phyloP scores from a whole-genome alignment of 2,797 vertebrate genomes.

The Anguilla megastoma region DNA sequence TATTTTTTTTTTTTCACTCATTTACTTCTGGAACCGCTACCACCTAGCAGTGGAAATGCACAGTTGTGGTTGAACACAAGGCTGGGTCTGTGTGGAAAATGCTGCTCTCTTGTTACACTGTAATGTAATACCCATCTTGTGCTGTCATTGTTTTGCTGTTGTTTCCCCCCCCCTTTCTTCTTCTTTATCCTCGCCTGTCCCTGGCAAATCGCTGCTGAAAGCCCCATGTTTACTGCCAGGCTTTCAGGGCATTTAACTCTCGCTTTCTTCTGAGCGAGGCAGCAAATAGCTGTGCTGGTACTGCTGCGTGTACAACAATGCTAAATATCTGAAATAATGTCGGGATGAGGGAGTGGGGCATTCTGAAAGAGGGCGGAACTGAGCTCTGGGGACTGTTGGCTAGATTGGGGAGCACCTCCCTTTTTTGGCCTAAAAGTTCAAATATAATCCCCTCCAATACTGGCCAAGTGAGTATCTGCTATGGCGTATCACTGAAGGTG shows the following conservation, averaged over 20 bases:
- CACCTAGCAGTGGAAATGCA: conserved; percentile 18
- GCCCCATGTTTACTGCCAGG: background rate
- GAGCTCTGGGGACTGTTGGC: background rate
- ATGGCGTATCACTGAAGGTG: background rate
- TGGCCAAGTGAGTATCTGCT: background rate
- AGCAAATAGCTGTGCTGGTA: background rate
- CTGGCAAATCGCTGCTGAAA: background rate
- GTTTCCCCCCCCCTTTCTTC: background rate
- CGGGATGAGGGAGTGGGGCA: background rate
- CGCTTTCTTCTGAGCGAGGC: background rate
- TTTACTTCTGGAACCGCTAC: conserved; percentile 24
- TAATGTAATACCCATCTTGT: conserved; percentile 33
- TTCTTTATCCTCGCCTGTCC: background rate
- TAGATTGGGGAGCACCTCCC: too few relatives aligned
- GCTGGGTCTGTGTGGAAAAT: background rate
- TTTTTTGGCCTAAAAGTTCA: background rate
- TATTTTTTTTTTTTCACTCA: background rate
- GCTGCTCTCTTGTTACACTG: conserved; percentile 31
- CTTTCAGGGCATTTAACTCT: background rate
- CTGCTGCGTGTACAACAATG: background rate
- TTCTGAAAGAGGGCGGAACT: background rate
- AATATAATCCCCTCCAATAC: background rate
- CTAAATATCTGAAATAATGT: background rate
- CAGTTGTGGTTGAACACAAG: conserved; percentile 32
- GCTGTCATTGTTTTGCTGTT: conserved; percentile 18